phyloP scores from a whole-genome alignment of 2,113 vertebrate genomes.

The Empidonax alnorum region DNA sequence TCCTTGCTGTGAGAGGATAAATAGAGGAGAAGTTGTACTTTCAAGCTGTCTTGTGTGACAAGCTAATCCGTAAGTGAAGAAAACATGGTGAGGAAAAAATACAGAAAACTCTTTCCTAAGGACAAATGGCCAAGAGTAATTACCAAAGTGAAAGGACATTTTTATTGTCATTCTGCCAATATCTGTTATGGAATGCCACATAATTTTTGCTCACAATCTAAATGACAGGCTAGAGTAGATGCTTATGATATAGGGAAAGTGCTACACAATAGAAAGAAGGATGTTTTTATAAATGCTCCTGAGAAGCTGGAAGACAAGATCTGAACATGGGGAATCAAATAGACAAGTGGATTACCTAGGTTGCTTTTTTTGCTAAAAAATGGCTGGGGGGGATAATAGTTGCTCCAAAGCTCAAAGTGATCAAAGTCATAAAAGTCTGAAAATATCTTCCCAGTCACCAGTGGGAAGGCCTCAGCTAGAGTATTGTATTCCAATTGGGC shows the following conservation, averaged over 20 bases:
- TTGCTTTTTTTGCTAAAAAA: not conserved
- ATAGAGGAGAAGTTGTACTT: not conserved
- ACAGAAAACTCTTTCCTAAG: not conserved
- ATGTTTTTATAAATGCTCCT: not conserved
- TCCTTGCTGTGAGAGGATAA: not conserved
- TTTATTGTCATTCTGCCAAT: not conserved
- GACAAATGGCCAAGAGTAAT: not conserved
- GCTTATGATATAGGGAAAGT: not conserved
- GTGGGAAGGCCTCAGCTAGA: not conserved
- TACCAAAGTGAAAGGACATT: not conserved
- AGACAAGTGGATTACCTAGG: not conserved
- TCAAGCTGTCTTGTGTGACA: not conserved
- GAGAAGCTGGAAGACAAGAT: not conserved
- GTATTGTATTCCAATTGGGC: not conserved
- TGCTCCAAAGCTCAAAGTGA: not conserved
- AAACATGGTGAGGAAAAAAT: not conserved
- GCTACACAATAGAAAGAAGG: not conserved
- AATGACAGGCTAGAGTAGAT: not conserved
- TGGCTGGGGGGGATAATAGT: rapidly evolving
- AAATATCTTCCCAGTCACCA: not conserved
- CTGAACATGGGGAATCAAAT: not conserved
- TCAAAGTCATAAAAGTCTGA: not conserved
- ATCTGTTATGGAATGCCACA: not conserved
- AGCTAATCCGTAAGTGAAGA: not conserved
- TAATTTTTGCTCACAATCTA: not conserved